Conservation (phyloP, 1,140 invertebrate species). For the Brachionus manjavacas region DNA sequence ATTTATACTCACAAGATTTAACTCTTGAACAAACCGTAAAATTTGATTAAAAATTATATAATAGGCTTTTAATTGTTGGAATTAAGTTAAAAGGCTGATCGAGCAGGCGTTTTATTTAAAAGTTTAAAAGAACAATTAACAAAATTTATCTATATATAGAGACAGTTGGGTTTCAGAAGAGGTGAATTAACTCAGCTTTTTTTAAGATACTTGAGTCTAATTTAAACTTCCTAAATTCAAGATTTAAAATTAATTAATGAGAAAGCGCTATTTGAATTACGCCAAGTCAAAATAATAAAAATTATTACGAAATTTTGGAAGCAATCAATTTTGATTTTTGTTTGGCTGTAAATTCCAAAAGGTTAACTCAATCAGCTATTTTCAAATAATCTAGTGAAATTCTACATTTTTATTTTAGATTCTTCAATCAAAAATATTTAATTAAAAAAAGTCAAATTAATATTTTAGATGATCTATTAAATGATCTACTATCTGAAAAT, state of each 20-base stretch:
- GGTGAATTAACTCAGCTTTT: neutral
- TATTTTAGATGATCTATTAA: neutral
- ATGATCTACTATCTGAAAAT: neutral
- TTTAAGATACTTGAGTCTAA: neutral
- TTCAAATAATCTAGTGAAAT: neutral
- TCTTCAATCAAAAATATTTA: neutral
- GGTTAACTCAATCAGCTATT: neutral
- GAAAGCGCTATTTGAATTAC: neutral
- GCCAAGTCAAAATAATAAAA: neutral
- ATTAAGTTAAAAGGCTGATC: neutral
- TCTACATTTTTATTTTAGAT: neutral
- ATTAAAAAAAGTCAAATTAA: neutral
- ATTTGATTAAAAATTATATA: neutral
- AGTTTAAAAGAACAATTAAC: neutral
- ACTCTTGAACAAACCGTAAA: neutral
- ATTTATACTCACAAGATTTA: neutral
- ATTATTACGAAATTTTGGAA: neutral
- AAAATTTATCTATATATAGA: neutral
- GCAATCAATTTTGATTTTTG: neutral
- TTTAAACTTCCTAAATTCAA: neutral
- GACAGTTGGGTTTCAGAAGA: neutral
- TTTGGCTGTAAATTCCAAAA: neutral
- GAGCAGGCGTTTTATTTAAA: neutral
- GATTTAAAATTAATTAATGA: neutral
- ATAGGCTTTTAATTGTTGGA: neutral